Base-by-base conservation (phyloP, 2,113 vertebrate genomes). In the Ancistrus triradiatus region DNA sequence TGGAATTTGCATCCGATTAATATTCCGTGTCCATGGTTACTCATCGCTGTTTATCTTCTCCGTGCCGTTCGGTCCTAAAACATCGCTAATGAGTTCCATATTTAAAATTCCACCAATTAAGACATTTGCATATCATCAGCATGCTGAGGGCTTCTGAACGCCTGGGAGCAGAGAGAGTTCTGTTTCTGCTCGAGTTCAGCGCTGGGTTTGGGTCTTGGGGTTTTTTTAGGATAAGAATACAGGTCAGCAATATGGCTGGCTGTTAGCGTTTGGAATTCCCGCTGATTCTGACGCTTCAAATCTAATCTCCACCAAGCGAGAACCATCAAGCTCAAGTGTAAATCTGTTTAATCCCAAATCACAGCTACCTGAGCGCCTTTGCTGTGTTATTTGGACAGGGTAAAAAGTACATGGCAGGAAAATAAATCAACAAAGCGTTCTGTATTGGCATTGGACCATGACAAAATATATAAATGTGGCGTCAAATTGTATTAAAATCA, bases 61-160 rank as follows among this genome's bases (percentile, higher is more conserved):
- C 68, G 65, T 77, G 65, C 72, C 69, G 76, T 84, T 83, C 81
- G 78, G 70, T 71, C 77, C 74, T 78, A 78, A 84, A 83, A 81
- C 73, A 15, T 21, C 27, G 47, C 78, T 87, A 87, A 89, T 84
- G 80, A 86, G 79, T 80, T 68, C 73, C 71, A 74, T 57, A 79
- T 71, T 40, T 60, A 46, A 50, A 65, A 65, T 55, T 65, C 50
- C 62, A 46, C 74, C 66, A 37, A 73, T 75, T 72, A 72, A 74
- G 75, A 68, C 78, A 84, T 84, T 86, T 83, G 84, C 84, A 74
- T 83, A 79, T 81, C 72, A 77, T 82, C 78, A 77, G 81, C 80
- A 71, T 78, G 65, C 59, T 31, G 74, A 70, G 63, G 70, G 71
- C 69, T 81, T 78, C 75, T 80, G 66, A 70, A 77, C 60, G 40